Conservation (phyloP, 2,888 invertebrate genomes). For the Pemphredon lugubris region DNA sequence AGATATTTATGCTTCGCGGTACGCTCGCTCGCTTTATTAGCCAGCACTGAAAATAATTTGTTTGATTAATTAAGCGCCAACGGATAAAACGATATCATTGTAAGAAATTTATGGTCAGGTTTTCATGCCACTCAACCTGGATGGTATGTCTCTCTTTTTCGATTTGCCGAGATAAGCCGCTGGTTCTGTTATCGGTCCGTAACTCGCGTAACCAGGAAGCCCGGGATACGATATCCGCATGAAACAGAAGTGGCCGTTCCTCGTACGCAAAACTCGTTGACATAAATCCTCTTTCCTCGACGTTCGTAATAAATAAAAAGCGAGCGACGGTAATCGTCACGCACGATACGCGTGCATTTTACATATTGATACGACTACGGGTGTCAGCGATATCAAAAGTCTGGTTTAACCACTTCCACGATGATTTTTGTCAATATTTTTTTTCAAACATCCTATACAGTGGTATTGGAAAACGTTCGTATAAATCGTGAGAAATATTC, state of each 20-base stretch:
- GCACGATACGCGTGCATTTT: neutral
- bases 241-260: neutral
- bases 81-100: neutral
- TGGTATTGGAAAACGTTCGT: no score
- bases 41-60: no score
- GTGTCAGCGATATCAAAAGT: no score
- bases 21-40: no score
- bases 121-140: neutral
- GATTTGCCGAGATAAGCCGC: neutral
- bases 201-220: conserved; percentile 25
- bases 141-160: conserved; percentile 7
- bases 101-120: conserved; percentile 4
- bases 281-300: neutral
- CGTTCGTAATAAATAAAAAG: neutral
- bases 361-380: no score
- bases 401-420: no score
- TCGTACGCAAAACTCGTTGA: conserved; percentile 2
- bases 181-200: conserved; percentile 23
- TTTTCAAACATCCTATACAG: no score
- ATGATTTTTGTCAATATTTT: no score
- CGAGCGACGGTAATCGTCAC: neutral
- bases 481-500: no score
- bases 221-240: neutral
- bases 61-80: conserved; percentile 14
- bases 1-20: no score